Conservation (phyloP, 2,888 invertebrate species). For the Drosophila greeni region DNA sequence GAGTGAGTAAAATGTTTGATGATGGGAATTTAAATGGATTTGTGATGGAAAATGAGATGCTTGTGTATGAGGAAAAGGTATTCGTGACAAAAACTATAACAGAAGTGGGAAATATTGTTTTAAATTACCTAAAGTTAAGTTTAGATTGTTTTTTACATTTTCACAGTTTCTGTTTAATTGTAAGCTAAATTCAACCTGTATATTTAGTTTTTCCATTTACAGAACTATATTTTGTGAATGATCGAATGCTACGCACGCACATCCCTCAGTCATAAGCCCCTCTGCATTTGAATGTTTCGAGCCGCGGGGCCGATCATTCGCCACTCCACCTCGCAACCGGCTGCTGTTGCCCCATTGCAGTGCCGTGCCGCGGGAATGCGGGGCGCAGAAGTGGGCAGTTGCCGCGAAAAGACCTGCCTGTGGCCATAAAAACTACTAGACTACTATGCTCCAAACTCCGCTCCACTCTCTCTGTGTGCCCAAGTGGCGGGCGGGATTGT, state of each 20-base stretch:
- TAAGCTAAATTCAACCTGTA: too few relatives aligned
- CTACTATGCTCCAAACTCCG: neutral
- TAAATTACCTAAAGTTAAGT: neutral
- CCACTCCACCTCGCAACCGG: conserved; percentile 8
- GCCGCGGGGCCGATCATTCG: conserved; percentile 12
- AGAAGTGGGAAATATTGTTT: neutral
- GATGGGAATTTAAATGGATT: conserved; percentile 30
- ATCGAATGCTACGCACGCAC: neutral
- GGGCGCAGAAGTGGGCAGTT: conserved; percentile 15
- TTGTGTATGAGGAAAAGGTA: neutral
- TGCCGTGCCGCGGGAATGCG: neutral
- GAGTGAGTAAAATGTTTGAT: conserved; percentile 22
- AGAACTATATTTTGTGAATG: neutral
- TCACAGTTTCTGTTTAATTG: too few relatives aligned
- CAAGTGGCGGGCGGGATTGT: conserved; percentile 55
- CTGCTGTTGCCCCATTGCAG: conserved; percentile 7
- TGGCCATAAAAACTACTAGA: conserved; percentile 61
- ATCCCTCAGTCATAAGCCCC: neutral
- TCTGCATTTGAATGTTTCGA: conserved; percentile 3
- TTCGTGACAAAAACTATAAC: neutral
- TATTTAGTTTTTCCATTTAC: neutral
- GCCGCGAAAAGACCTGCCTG: conserved; percentile 57
- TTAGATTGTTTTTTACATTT: too few relatives aligned
- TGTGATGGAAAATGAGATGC: conserved; percentile 2
- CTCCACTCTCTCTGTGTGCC: conserved; percentile 41